Base-by-base conservation (phyloP, 2,888 invertebrate genomes). In the Leptura quadrifasciata region DNA sequence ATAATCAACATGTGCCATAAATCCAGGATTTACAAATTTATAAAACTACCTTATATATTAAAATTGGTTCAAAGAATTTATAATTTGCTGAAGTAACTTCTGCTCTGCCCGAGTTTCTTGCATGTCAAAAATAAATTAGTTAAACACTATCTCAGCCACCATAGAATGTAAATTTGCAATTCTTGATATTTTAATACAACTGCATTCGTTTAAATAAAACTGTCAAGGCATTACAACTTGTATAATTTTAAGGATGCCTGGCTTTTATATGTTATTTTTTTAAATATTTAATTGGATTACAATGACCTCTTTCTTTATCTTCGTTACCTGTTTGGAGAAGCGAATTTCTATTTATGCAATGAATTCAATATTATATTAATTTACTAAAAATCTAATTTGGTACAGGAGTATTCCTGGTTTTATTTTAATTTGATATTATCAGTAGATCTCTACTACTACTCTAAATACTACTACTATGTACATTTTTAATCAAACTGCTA, bases 21-120 rank as follows among this genome's bases (percentile, higher is more conserved):
- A 81, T 81, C 77, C 72, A 58, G 64, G 78, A 79, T 75, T 78
- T 76, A 79, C 77, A 76, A 79, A 80, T 78, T 81, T 79, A 79
- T 72, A 76, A 81, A 70, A 69, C 75, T 70, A 58, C 76, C 70
- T 75, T 77, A 74, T 75, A 74, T 58, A 79, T 77, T 76, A 76
- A 81, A 78, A 78, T 77, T 76, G 76, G 80, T 79, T 80, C 80
- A 76, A 61, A 55, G 78, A 80, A 79, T 77, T 76, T 64, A 72
- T 76, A 78, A 76, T 74, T 64, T 69, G 63, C 18, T 27, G 63
- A 69, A 70, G 69, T 47, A 31, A 67, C 65, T 67, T 57, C 65
- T 73, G 58, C 69, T 15, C 24, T 52, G 31, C n/a, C 57, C 57
- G 35, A 47, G 47, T 64, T 55, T 18, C 55, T 76, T 70, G 76